Percentiles rank a stretch among this genome's conserved stretches.
Conservation (phyloP, 2,888 invertebrate genomes). For the Dynastes tityus region DNA sequence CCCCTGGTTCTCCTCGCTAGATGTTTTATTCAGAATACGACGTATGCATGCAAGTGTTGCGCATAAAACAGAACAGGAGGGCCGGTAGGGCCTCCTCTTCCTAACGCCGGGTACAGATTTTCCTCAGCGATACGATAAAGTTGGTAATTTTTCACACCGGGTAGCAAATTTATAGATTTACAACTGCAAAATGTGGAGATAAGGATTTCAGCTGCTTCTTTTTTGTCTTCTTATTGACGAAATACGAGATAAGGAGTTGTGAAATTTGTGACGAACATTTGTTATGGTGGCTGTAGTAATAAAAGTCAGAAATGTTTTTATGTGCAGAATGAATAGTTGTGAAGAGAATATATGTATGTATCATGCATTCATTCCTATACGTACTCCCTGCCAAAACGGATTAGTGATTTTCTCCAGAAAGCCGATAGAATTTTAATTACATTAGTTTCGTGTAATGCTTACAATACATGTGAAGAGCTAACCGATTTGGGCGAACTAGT, state of each 20-base stretch:
- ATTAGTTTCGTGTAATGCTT: no score
- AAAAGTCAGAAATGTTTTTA: no score
- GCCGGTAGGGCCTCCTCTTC: conserved; percentile 32
- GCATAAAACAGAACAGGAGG: neutral
- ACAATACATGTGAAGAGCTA: no score
- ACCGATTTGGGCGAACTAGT: no score
- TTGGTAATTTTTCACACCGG: conserved; percentile 12
- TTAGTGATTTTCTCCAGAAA: no score
- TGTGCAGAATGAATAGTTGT: neutral
- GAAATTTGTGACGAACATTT: neutral
- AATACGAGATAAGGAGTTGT: neutral
- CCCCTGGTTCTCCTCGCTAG: conserved; percentile 53
- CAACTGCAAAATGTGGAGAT: conserved; percentile 42
- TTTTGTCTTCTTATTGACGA: neutral
- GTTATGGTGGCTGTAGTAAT: no score
- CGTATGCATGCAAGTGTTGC: conserved; percentile 53
- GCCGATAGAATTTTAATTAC: no score
- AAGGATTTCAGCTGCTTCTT: conserved; percentile 30
- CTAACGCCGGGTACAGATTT: conserved; percentile 59
- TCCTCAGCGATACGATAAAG: conserved; percentile 54
- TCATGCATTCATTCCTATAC: no score
- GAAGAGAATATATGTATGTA: no score
- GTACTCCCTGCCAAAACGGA: no score
- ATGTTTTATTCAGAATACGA: conserved; percentile 64
- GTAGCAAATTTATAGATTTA: conserved; percentile 51